Evolutionary conservation across 92 coral and sea anemone genomes (phyloP).

Genomic region (Epizoanthus stellaris): DNA sequence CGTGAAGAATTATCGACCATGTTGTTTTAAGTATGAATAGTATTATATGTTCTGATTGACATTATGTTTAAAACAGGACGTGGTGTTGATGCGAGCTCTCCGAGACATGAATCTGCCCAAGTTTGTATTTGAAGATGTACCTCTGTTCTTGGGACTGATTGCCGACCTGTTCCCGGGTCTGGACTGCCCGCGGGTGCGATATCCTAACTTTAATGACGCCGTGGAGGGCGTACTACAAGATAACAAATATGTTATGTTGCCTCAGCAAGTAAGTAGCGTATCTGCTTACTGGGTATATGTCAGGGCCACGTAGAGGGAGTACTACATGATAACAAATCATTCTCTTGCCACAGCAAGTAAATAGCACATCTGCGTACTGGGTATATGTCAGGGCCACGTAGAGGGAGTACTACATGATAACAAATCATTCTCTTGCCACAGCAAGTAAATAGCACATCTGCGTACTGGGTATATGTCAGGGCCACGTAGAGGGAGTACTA

Average conservation of each 20-base stretch:
- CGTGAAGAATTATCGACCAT: too few relatives aligned
- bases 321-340: slow-evolving; percentile 87
- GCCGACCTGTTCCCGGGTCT: slow-evolving; percentile 99
- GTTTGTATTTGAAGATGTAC: slow-evolving; percentile 99
- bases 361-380: background rate
- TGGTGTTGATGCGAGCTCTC: slow-evolving; percentile 97
- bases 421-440: slow-evolving; percentile 88
- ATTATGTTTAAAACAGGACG: slow-evolving; percentile 66
- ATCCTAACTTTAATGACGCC: slow-evolving; percentile 97
- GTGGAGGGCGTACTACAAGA: slow-evolving; percentile 92
- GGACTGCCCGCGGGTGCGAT: slow-evolving; percentile 98
- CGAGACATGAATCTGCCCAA: slow-evolving; percentile 99
- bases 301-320: slow-evolving; percentile 82
- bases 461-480: background rate
- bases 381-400: slow-evolving; percentile 31
- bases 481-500: slow-evolving; percentile 83
- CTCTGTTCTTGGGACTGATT: slow-evolving; percentile 97
- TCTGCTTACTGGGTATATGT: background rate
- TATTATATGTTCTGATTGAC: background rate
- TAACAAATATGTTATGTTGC: slow-evolving; percentile 87
- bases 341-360: slow-evolving; percentile 92
- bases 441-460: slow-evolving; percentile 65
- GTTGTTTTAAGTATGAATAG: too few relatives aligned
- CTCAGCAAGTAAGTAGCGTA: slow-evolving; percentile 81
- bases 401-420: slow-evolving; percentile 90